Conservation (phyloP, 2,888 invertebrate genomes). For the Tillus elongatus region DNA sequence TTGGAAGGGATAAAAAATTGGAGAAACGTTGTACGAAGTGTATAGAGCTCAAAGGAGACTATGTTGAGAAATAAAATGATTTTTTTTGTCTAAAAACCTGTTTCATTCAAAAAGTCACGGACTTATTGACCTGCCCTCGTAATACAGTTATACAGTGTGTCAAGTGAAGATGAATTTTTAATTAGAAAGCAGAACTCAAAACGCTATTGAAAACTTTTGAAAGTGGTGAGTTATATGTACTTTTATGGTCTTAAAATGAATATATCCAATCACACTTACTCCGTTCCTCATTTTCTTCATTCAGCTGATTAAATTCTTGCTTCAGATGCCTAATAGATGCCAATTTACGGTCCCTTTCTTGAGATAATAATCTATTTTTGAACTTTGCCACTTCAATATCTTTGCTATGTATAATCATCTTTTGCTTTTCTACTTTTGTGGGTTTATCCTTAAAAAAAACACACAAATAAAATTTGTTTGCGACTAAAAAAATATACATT, state of each 20-base stretch:
- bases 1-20: too few species aligned
- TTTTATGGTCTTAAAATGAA: too few species aligned
- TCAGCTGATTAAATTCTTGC: conserved; percentile 51
- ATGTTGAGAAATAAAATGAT: too few species aligned
- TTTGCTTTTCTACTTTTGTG: conserved; percentile 54
- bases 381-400: conserved; percentile 62
- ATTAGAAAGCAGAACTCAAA: too few species aligned
- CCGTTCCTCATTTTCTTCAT: conserved; percentile 61
- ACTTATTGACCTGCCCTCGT: too few species aligned
- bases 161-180: too few species aligned
- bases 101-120: too few species aligned
- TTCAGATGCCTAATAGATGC: conserved; percentile 55
- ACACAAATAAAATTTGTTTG: conserved; percentile 7
- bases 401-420: conserved; percentile 55
- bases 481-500: conserved; percentile 4
- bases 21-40: too few species aligned
- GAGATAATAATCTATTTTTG: conserved; percentile 57
- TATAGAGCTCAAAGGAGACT: too few species aligned
- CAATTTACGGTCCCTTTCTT: conserved; percentile 59
- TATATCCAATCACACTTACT: conserved; percentile 48
- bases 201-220: too few species aligned
- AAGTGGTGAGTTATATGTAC: too few species aligned
- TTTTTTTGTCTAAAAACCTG: too few species aligned
- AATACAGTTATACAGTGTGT: conserved; percentile 7
- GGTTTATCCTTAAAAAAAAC: conserved; percentile 47